Evolutionary conservation across 1,140 invertebrate genomes (phyloP).

Genomic region (Drosophila setifemur): DNA sequence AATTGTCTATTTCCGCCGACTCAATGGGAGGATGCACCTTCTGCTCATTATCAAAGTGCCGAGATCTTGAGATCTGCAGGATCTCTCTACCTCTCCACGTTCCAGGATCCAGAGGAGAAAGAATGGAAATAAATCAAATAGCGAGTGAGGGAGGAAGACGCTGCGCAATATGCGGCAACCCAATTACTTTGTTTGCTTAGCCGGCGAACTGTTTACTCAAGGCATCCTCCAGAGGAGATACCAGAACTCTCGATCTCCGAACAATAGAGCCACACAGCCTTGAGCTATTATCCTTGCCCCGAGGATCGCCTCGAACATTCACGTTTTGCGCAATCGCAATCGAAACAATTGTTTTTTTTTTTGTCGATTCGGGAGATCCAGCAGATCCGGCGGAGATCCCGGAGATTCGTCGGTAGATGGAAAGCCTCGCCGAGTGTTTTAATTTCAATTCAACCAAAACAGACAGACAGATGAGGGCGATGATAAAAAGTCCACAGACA

Average conservation of each 20-base stretch:
- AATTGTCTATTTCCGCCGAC: constrained; percentile 48
- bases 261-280: constrained; percentile 75
- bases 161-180: constrained; percentile 74
- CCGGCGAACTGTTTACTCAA: constrained; percentile 71
- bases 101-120: no score
- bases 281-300: constrained; percentile 68
- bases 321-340: constrained; percentile 73
- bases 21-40: constrained; percentile 38
- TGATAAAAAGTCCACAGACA: constrained; percentile 52
- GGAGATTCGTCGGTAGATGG: constrained; percentile 19
- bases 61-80: background rate
- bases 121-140: background rate
- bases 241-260: background rate
- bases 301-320: constrained; percentile 30
- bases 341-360: constrained; percentile 67
- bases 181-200: constrained; percentile 74
- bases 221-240: constrained; percentile 17
- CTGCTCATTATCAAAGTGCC: constrained; percentile 9
- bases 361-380: no score
- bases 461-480: constrained; percentile 29
- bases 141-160: background rate
- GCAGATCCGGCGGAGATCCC: no score
- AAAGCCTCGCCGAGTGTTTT: constrained; percentile 1
- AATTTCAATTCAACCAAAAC: constrained; percentile 13
- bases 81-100: background rate